Base-by-base conservation (phyloP, 2,797 vertebrate genomes). In the Salmo trutta region DNA sequence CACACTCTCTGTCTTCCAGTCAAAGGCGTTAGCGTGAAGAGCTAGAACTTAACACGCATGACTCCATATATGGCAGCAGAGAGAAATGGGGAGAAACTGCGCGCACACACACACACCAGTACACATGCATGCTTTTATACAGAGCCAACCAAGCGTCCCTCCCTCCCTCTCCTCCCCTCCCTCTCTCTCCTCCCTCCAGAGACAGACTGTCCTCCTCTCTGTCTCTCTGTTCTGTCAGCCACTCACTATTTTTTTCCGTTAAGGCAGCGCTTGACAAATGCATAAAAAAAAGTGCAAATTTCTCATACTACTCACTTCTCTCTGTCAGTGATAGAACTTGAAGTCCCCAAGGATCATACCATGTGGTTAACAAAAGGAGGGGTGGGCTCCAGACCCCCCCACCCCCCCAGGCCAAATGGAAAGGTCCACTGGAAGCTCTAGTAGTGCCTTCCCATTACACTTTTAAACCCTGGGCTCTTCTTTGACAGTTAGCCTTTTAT, bases 61-160 rank as follows among this genome's bases (percentile, higher is more conserved):
- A 76, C 76, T 80, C 84, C 89, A 92, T 91, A 92, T 92, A 92
- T 91, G 90, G 91, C 85, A 79, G 90, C 82, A 77, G 82, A 89
- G 80, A 85, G 81, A 19, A 88, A 81, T 10, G 4, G 17, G 29
- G 47, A 14, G 21, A 19, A 6, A 19, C 31, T 8, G 53, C 76
- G 24, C 24, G 1, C 24, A 24, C 24, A 81, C 78, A 78, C 74
- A 85, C 75, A 21, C 69, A 59, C 29, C 69, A 64, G 82, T 82
- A 88, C 84, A 81, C 85, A 89, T 79, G 83, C 86, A 86, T 87
- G 85, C 86, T 84, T 85, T 87, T 88, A 91, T 81, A 87, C 89
- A 78, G 80, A 90, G 87, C 84, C 86, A 88, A 85, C 81, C 78
- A 51, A 87, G 84, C 82, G 69, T 87, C 81, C 76, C 68, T 6